Evolutionary conservation across 2,888 invertebrate species (phyloP).

Genomic region (Helicoverpa assulta): DNA sequence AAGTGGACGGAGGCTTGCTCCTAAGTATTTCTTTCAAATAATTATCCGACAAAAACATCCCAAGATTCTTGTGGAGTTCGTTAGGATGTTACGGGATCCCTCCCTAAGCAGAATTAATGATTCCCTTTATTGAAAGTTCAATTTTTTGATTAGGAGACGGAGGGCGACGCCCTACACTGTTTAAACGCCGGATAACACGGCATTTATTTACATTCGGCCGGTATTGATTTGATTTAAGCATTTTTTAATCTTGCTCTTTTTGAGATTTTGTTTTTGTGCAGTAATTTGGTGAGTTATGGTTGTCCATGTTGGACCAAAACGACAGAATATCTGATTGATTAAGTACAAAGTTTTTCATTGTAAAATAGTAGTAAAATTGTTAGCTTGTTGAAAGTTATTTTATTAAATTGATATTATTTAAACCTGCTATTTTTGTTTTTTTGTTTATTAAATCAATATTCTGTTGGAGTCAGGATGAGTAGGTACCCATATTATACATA

Average conservation of each 20-base stretch:
- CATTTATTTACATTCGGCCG: conserved; percentile 88
- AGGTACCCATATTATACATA: too few species aligned
- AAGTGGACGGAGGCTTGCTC: conserved; percentile 69
- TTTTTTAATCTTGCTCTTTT: conserved; percentile 67
- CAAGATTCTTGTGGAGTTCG: conserved; percentile 86
- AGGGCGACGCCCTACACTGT: conserved; percentile 77
- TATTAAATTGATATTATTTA: too few species aligned
- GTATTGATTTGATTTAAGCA: conserved; percentile 81
- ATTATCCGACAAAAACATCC: conserved; percentile 88
- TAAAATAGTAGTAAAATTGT: too few species aligned
- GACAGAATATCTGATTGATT: not conserved
- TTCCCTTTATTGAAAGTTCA: conserved; percentile 93
- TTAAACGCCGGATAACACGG: conserved; percentile 88
- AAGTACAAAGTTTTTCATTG: too few species aligned
- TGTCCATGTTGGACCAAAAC: not conserved
- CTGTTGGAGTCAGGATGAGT: too few species aligned
- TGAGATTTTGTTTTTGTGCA: conserved; percentile 21
- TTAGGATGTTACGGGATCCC: conserved; percentile 79
- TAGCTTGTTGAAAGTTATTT: too few species aligned
- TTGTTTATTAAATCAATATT: too few species aligned
- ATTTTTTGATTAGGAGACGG: conserved; percentile 92
- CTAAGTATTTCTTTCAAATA: conserved; percentile 71
- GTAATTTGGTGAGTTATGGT: not conserved
- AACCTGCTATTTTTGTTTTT: too few species aligned
- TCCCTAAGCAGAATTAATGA: conserved; percentile 92